phyloP scores from a whole-genome alignment of 2,797 vertebrate genomes.

The Sebastes diploproa region DNA sequence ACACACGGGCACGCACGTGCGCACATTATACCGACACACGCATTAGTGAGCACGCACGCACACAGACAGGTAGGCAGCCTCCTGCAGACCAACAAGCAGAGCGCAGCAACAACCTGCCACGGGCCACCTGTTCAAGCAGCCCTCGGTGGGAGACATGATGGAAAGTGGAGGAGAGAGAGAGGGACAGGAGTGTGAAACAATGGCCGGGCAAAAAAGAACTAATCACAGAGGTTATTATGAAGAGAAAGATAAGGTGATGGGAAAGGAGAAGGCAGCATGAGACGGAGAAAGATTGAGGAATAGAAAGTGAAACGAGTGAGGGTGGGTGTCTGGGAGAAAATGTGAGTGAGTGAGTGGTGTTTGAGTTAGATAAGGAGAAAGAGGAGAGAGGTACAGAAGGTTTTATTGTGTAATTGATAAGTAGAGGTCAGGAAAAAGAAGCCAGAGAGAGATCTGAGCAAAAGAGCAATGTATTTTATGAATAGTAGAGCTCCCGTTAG shows the following conservation, averaged over 20 bases:
- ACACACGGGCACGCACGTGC: background rate
- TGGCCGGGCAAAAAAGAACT: slow-evolving; percentile 31
- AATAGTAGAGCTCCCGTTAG: slow-evolving; percentile 29
- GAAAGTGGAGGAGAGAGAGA: slow-evolving; percentile 41
- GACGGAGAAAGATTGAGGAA: slow-evolving; percentile 5
- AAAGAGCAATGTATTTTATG: slow-evolving; percentile 34
- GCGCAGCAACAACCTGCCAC: slow-evolving; percentile 72
- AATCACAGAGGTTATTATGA: slow-evolving; percentile 60
- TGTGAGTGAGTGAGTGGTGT: background rate
- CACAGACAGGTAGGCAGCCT: slow-evolving; percentile 57
- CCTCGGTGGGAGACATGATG: slow-evolving; percentile 55
- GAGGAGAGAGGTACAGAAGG: background rate
- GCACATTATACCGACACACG: background rate
- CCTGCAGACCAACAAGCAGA: slow-evolving; percentile 73
- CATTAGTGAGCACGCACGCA: slow-evolving; percentile 11
- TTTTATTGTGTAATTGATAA: slow-evolving; percentile 8
- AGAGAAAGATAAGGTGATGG: slow-evolving; percentile 33
- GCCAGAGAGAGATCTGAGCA: background rate
- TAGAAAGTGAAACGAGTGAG: background rate
- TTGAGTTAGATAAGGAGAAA: background rate
- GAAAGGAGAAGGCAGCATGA: slow-evolving; percentile 1
- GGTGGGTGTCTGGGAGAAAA: background rate
- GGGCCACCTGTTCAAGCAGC: slow-evolving; percentile 75
- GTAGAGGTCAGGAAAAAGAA: background rate
- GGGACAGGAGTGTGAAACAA: slow-evolving; percentile 48